A percentile compares a stretch with the other conserved stretches of the same genome.
These are phyloP conservation scores for Indicator indicator DNA, from an alignment of 2,113 vertebrate species.

Conservation along the genomic window DNA sequence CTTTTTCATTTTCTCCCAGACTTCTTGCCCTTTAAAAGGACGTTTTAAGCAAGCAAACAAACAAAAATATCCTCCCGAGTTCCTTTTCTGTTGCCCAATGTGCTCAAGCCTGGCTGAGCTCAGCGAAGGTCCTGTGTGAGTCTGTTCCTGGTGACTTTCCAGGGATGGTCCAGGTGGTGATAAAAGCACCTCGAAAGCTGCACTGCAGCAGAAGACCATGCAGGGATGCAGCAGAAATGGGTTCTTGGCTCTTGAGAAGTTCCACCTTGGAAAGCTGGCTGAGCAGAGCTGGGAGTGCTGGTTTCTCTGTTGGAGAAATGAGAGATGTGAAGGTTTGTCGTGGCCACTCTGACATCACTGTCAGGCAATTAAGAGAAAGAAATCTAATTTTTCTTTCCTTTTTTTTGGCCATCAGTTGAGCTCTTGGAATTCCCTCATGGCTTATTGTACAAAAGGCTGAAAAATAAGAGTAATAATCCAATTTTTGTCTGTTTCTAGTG, in stretches of 20 bases:
- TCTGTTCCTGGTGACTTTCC: background rate
- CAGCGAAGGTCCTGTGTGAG: accelerated
- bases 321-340: slow-evolving; percentile 56
- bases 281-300: slow-evolving; percentile 30
- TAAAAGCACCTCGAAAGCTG: background rate
- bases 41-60: background rate
- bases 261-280: slow-evolving; percentile 22
- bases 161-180: background rate
- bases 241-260: slow-evolving; percentile 38
- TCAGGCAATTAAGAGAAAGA: slow-evolving; percentile 70
- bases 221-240: background rate
- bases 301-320: slow-evolving; percentile 39
- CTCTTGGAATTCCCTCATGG: slow-evolving; percentile 73
- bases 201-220: background rate
- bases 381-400: slow-evolving; percentile 70
- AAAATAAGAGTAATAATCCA: slow-evolving; percentile 70
- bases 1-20: background rate
- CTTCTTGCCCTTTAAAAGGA: background rate
- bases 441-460: slow-evolving; percentile 72
- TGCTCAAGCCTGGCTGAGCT: background rate
- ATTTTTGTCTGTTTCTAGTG: slow-evolving; percentile 76
- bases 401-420: slow-evolving; percentile 73
- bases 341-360: slow-evolving; percentile 37
- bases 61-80: background rate
- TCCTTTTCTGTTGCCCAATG: background rate